phyloP scores from a whole-genome alignment of 64 coral and sea anemone genomes.

The Porites australiensis region DNA sequence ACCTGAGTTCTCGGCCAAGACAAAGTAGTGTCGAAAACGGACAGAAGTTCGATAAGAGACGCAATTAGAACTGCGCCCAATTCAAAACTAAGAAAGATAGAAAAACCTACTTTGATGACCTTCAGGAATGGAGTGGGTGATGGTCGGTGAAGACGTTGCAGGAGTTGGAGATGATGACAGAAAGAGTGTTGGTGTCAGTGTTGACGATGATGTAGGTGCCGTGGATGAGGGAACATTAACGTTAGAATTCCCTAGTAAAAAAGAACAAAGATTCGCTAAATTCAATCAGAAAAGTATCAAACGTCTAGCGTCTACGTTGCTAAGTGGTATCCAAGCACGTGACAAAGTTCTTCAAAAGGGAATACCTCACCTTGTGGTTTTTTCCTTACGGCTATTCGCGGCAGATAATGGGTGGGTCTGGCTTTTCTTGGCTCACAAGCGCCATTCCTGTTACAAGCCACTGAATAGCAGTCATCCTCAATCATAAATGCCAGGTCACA shows the following conservation, averaged over 20 bases:
- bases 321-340: neutral
- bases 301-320: neutral
- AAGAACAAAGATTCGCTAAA: no score
- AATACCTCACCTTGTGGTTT: slow-evolving; percentile 70
- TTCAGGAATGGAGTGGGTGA: slow-evolving; percentile 17
- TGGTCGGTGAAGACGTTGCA: slow-evolving; percentile 40
- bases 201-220: neutral
- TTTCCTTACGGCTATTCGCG: slow-evolving; percentile 76
- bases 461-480: slow-evolving; percentile 94
- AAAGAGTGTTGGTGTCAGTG: neutral
- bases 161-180: slow-evolving; percentile 11
- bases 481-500: slow-evolving; percentile 99
- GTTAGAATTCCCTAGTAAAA: neutral
- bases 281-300: no score
- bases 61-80: no score
- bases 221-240: slow-evolving; percentile 12
- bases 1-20: no score
- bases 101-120: slow-evolving; percentile 14
- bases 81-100: neutral
- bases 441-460: slow-evolving; percentile 75
- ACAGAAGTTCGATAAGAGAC: no score
- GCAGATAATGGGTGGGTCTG: slow-evolving; percentile 81
- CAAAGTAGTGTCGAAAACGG: no score
- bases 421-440: slow-evolving; percentile 83
- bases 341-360: neutral